Base-by-base conservation (phyloP, 2,888 invertebrate genomes). In the Crocallis elinguaria region DNA sequence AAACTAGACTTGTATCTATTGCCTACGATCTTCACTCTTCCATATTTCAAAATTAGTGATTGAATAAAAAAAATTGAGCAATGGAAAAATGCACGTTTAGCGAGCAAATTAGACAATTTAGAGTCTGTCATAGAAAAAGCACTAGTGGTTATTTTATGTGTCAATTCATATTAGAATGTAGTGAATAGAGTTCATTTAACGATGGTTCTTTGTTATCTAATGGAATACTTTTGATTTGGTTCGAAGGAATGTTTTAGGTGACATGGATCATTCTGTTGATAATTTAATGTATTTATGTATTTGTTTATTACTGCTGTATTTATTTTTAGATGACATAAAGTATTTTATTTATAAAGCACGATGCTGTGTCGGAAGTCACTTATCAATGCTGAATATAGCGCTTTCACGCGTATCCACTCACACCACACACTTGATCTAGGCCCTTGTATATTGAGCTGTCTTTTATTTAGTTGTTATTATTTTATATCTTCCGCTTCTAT, bases 21-120 rank as follows among this genome's bases (percentile, higher is more conserved):
- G 76, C 80, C 71, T 82, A 67, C 67, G 75, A 81, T 81, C 83
- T 90, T 90, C 90, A 91, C 91, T 91, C 91, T 91, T 91, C 91
- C 91, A 91, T 91, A 73, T 90, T 89, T 88, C 76, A 83, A 84
- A 74, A 75, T 73, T 81, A 82, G 79, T 61, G 65, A 71, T 65
- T 68, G 63, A 62, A 59, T 69, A 11, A 64, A 70, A 11, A 64
- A 70, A 66, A 57, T 57, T 67, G 51, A 73, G 67, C 75, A 81
- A 74, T 66, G 74, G 63, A 75, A 67, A 70, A 76, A 72, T 89
- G 90, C 90, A 91, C 90, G 90, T 84, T 85, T 84, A 83, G 80
- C 68, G 75, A 77, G 74, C 70, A 73, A 67, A 69, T 72, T 86
- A 85, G 81, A 68, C 67, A 74, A 73, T 64, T 74, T 82, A 83